phyloP scores from a whole-genome alignment of 2,113 vertebrate genomes.

The Corythaixoides concolor region DNA sequence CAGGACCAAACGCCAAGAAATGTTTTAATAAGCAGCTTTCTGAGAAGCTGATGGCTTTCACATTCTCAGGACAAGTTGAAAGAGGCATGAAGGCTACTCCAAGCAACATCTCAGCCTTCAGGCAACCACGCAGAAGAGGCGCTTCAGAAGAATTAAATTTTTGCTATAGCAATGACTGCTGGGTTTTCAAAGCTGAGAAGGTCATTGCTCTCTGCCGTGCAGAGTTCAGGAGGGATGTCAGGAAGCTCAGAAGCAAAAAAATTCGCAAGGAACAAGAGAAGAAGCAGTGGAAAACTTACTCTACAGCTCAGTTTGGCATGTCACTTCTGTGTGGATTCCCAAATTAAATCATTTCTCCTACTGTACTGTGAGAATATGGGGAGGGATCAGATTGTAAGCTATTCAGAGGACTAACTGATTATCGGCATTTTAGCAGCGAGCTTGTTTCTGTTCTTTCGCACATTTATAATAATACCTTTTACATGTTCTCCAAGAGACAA shows the following conservation, averaged over 20 bases:
- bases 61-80: not conserved
- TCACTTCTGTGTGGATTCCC: not conserved
- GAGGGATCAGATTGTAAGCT: constrained; percentile 21
- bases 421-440: not conserved
- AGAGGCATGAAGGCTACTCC: not conserved
- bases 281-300: not conserved
- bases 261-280: not conserved
- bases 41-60: not conserved
- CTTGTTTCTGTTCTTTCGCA: constrained; percentile 38
- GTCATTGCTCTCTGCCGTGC: not conserved
- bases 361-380: constrained; percentile 24
- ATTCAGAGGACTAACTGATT: constrained; percentile 17
- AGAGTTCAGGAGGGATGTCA: not conserved
- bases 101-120: not conserved
- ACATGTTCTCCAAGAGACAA: constrained; percentile 38
- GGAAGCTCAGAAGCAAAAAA: constrained; percentile 5
- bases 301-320: not conserved
- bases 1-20: not conserved
- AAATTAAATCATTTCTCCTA: constrained; percentile 40
- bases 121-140: not conserved
- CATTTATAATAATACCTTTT: constrained; percentile 65
- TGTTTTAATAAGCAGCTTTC: not conserved
- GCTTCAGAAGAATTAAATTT: not conserved
- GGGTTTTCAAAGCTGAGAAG: not conserved
- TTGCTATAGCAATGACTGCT: not conserved